These are phyloP conservation scores for Dipodomys spectabilis DNA, from an alignment of 2,113 vertebrate genomes.

Conservation along the genomic window DNA sequence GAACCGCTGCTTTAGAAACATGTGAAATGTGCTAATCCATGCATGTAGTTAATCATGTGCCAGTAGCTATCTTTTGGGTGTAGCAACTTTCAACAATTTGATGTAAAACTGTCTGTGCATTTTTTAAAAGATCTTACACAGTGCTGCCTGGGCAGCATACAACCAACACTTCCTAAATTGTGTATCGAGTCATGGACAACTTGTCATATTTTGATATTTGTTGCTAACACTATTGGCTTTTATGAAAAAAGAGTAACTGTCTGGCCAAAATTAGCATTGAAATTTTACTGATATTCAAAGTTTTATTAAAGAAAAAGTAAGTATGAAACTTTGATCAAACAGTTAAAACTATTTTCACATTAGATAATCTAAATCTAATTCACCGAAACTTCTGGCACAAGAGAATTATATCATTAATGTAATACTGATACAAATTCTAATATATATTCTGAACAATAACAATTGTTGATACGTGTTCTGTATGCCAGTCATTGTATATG, in stretches of 20 bases:
- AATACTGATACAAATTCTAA: background rate
- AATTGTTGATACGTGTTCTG: background rate
- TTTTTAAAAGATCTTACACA: conserved; percentile 31
- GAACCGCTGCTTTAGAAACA: background rate
- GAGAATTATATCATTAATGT: background rate
- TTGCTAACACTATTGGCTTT: conserved; percentile 32
- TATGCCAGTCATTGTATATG: background rate
- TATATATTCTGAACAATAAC: background rate
- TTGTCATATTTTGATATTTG: background rate
- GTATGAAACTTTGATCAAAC: conserved; percentile 25
- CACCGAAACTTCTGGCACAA: background rate
- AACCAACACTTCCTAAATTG: conserved; percentile 18
- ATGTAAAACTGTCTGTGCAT: background rate
- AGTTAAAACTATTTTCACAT: background rate
- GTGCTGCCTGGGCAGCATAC: background rate
- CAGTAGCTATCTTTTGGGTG: background rate
- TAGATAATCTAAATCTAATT: conserved; percentile 55
- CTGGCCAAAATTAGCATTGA: background rate
- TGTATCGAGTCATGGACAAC: background rate
- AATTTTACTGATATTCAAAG: conserved; percentile 16
- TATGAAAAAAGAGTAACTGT: background rate
- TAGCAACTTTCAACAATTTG: conserved; percentile 21
- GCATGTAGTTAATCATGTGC: background rate
- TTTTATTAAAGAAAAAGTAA: conserved; percentile 8
- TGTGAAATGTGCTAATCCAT: background rate